A percentile compares a stretch with the other conserved stretches of the same genome.
Conservation (phyloP, 1,140 invertebrate species). For the Dinothrombium tinctorium region DNA sequence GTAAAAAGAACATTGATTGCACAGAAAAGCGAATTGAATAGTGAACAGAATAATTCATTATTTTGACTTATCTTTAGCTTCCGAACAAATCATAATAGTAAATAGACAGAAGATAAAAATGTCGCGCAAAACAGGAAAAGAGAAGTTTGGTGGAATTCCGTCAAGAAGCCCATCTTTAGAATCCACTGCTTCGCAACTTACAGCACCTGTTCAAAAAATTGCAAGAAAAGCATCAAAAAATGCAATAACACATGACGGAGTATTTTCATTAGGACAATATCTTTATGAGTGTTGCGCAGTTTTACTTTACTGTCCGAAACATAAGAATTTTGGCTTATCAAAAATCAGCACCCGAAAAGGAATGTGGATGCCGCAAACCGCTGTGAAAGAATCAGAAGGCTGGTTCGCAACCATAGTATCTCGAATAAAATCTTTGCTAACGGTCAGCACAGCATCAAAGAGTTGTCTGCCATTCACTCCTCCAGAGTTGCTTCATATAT, state of each 20-base stretch:
- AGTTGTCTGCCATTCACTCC: neutral
- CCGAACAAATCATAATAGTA: too few species aligned
- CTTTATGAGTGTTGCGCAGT: slow-evolving; percentile 9
- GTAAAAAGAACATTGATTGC: too few species aligned
- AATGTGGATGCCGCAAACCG: neutral
- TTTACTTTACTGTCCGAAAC: slow-evolving; percentile 9
- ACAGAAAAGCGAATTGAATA: too few species aligned
- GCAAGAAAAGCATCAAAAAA: neutral
- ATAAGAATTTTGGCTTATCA: slow-evolving; percentile 4
- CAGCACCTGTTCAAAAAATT: neutral
- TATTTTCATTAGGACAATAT: slow-evolving; percentile 1
- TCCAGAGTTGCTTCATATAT: slow-evolving; percentile 8
- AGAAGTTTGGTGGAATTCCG: too few species aligned
- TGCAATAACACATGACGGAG: neutral
- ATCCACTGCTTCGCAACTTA: neutral
- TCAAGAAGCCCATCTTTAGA: neutral
- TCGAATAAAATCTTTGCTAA: neutral
- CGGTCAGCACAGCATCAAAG: neutral
- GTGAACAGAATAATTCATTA: too few species aligned
- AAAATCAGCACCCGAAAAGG: neutral
- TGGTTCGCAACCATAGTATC: slow-evolving; percentile 1
- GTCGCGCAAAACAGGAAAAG: too few species aligned
- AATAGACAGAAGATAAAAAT: too few species aligned
- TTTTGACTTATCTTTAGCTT: too few species aligned
- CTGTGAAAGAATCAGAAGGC: neutral